Conservation (phyloP, 2,888 invertebrate species). For the Alcis repandata region DNA sequence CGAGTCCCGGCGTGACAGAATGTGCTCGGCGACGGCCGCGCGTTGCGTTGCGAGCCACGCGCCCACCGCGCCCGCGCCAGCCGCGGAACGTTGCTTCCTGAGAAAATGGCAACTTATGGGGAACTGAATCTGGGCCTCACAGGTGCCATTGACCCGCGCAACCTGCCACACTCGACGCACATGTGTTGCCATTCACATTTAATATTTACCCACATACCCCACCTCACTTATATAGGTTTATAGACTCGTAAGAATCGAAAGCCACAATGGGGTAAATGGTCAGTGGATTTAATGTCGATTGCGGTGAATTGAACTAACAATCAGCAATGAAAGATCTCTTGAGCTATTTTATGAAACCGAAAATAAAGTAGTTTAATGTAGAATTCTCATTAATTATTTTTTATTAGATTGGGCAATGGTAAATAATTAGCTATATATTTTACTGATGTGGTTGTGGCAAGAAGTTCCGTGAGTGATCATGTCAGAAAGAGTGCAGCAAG, state of each 20-base stretch:
- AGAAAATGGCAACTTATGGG: slow-evolving; percentile 85
- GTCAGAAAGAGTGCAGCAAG: slow-evolving; percentile 27
- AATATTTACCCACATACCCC: slow-evolving; percentile 71
- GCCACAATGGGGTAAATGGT: slow-evolving; percentile 64
- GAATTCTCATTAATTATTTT: too few species aligned
- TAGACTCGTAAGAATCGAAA: slow-evolving; percentile 67
- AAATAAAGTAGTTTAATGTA: too few species aligned
- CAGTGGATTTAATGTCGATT: slow-evolving; percentile 62
- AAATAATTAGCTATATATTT: background rate
- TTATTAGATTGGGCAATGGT: too few species aligned
- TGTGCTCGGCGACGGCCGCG: slow-evolving; percentile 62
- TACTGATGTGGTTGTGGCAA: background rate
- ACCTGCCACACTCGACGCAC: slow-evolving; percentile 73
- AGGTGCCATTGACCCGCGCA: slow-evolving; percentile 80
- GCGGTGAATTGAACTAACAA: slow-evolving; percentile 55
- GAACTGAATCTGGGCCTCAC: slow-evolving; percentile 82
- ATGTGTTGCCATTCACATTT: slow-evolving; percentile 78
- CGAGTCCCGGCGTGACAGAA: slow-evolving; percentile 81
- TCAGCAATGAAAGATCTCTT: slow-evolving; percentile 44
- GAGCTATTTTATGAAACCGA: slow-evolving; percentile 31
- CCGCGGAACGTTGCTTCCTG: slow-evolving; percentile 70
- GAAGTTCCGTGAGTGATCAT: slow-evolving; percentile 14
- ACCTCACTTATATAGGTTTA: slow-evolving; percentile 66
- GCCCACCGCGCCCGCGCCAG: slow-evolving; percentile 49
- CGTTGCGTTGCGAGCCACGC: slow-evolving; percentile 57